Base-by-base conservation (phyloP, 2,797 vertebrate genomes). In the Ctenopoma multispine region DNA sequence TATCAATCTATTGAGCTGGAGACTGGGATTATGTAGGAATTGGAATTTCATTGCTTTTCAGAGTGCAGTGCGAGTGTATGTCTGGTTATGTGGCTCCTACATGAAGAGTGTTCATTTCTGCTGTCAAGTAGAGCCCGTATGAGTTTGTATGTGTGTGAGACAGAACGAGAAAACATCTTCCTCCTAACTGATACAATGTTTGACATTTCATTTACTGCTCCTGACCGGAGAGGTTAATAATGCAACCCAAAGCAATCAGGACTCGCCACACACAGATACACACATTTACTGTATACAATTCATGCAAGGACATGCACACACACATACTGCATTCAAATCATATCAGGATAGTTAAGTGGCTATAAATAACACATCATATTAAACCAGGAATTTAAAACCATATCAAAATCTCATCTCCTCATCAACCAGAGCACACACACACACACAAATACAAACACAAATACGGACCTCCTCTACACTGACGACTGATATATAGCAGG, bases 161-260 rank as follows among this genome's bases (percentile, higher is more conserved):
- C 34, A 53, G 34, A 55, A 31, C 51, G 23, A 75, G 66, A 69
- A 65, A 77, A 81, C 73, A 69, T 85, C 81, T 60, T 81, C 71
- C 46, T 80, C 67, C 76, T 78, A 89, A 87, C 80, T 82, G 87
- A 91, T 90, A 90, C 87, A 79, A 88, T 86, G 77, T 85, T 88
- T 93, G 92, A 91, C 89, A 92, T 90, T 89, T 93, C 80, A 93
- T 91, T 92, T 91, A 87, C 87, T 77, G 83, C 79, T 82, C 79
- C 79, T 81, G 86, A 87, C 83, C 74, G 4, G 70, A 8, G 71
- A 85, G 90, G 90, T 92, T 91, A 92, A 91, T 91, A 88, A 89
- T 85, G 75, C 81, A 87, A 84, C 79, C 77, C 60, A 90, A 93
- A 90, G 84, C 89, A 91, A 91, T 91, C 89, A 87, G 63, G 44